Percentiles rank a stretch among this genome's conserved stretches.
These are phyloP conservation scores for Tipula unca DNA, from an alignment of 2,888 invertebrate genomes.

Conservation along the genomic window DNA sequence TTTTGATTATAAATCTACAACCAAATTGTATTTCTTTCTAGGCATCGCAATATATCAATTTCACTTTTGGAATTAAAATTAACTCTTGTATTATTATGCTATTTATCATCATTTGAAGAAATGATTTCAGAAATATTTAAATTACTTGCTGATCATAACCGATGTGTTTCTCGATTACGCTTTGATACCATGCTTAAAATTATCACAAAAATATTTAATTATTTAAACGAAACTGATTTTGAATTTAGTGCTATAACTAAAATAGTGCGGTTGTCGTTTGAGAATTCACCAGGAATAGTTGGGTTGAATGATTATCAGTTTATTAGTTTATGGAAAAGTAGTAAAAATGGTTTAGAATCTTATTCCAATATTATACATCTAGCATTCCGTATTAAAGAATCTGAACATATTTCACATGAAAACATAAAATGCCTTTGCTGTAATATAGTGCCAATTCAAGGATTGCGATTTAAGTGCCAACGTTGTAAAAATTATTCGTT, in stretches of 20 bases:
- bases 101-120: conserved; percentile 34
- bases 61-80: conserved; percentile 38
- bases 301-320: conserved; percentile 38
- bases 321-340: conserved; percentile 34
- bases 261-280: conserved; percentile 36
- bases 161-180: conserved; percentile 35
- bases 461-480: conserved; percentile 40
- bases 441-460: conserved; percentile 34
- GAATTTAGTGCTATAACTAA: conserved; percentile 33
- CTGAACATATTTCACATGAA: conserved; percentile 36
- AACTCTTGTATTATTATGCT: conserved; percentile 37
- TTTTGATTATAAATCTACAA: neutral
- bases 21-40: conserved; percentile 25
- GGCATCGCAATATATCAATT: conserved; percentile 36
- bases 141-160: conserved; percentile 32
- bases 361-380: conserved; percentile 38
- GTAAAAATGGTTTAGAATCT: conserved; percentile 34
- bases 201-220: conserved; percentile 35
- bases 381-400: conserved; percentile 38
- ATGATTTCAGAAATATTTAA: conserved; percentile 34
- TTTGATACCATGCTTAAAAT: conserved; percentile 36
- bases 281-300: conserved; percentile 32
- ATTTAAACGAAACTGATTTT: conserved; percentile 37
- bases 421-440: conserved; percentile 35
- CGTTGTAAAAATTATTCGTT: conserved; percentile 36